phyloP scores from a whole-genome alignment of 2,113 vertebrate genomes.

The Antidorcas marsupialis region DNA sequence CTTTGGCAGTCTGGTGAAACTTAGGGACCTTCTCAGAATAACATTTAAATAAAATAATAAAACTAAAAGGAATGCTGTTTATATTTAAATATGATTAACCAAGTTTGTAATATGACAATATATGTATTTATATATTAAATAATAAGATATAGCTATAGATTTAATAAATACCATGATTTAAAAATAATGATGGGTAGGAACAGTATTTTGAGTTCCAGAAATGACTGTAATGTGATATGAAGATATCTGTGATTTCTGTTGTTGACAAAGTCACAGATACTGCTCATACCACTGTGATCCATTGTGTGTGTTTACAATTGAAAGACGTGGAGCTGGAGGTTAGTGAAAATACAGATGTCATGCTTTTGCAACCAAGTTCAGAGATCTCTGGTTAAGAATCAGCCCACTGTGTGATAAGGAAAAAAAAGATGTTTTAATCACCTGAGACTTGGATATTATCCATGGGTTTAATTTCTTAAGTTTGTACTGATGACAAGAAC shows the following conservation, averaged over 20 bases:
- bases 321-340: background rate
- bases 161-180: background rate
- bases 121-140: background rate
- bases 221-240: background rate
- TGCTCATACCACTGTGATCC: background rate
- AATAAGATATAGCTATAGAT: background rate
- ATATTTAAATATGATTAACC: background rate
- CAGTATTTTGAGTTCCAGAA: background rate
- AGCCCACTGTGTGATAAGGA: background rate
- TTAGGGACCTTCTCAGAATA: background rate
- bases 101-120: background rate
- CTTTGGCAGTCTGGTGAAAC: background rate
- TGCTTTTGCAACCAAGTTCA: background rate
- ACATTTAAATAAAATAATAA: background rate
- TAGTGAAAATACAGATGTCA: background rate
- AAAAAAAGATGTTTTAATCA: background rate
- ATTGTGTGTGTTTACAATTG: background rate
- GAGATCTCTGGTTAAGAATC: background rate
- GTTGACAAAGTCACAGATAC: background rate
- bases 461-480: background rate
- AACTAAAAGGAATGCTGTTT: background rate
- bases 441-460: background rate
- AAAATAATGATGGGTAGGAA: background rate
- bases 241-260: background rate
- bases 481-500: background rate